These are phyloP conservation scores for Reticulitermes lucifugus DNA, from an alignment of 2,888 invertebrate species.

Conservation along the genomic window DNA sequence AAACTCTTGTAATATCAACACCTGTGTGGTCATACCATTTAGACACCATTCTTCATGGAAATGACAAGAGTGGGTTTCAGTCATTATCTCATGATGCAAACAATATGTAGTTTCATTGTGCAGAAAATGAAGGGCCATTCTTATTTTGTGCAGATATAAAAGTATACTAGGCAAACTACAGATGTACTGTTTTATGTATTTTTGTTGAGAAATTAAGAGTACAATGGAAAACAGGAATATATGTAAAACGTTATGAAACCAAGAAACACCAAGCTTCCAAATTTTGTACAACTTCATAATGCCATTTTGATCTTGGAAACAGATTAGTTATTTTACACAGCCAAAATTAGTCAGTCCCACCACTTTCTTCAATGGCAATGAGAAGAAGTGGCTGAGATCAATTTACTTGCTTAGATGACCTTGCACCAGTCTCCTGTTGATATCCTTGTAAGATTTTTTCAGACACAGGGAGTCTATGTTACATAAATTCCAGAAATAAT, in stretches of 20 bases:
- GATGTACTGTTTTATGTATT: conserved; percentile 8
- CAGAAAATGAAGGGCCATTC: not conserved
- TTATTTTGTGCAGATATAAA: conserved; percentile 9
- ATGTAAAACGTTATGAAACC: not conserved
- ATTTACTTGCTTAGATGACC: not conserved
- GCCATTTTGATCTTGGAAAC: conserved; percentile 1
- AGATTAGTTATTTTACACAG: conserved; percentile 23
- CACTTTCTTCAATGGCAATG: conserved; percentile 14
- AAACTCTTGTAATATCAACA: not conserved
- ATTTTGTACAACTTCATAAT: conserved; percentile 6
- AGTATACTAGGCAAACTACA: not conserved
- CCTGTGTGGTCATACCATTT: not conserved
- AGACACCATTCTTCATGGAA: conserved; percentile 13
- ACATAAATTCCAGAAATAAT: not conserved
- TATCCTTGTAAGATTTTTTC: not conserved
- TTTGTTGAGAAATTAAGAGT: not conserved
- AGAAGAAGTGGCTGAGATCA: conserved; percentile 19
- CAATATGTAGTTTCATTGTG: not conserved
- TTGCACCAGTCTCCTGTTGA: not conserved
- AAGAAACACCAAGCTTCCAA: conserved; percentile 2
- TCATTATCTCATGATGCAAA: not conserved
- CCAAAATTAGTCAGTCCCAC: conserved; percentile 7
- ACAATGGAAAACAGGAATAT: conserved; percentile 14
- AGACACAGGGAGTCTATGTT: not conserved
- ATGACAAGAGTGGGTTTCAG: not conserved